Percentiles rank a stretch among this genome's conserved stretches.
Evolutionary conservation across 2,113 vertebrate genomes (phyloP).

Genomic region (Thalassarche chlororhynchos): DNA sequence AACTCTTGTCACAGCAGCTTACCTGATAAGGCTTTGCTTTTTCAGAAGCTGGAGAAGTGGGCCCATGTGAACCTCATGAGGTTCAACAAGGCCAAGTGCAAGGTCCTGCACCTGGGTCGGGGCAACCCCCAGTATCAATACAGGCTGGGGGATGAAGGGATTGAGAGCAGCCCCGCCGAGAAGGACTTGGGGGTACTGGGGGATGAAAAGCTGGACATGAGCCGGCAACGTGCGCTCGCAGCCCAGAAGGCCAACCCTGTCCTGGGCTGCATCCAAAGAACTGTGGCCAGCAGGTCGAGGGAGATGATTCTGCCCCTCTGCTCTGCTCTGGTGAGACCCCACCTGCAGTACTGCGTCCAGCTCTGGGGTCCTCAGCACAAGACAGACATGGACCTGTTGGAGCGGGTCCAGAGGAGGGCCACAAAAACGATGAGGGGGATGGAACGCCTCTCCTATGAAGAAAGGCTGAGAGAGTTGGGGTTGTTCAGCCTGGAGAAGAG

Average conservation of each 20-base stretch:
- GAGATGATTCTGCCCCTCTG: too few species aligned
- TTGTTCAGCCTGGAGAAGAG: neutral
- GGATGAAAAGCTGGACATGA: too few species aligned
- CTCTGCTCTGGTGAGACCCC: too few species aligned
- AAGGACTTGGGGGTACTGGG: too few species aligned
- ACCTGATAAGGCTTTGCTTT: neutral
- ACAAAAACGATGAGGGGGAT: neutral
- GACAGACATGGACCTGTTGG: too few species aligned
- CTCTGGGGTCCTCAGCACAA: too few species aligned
- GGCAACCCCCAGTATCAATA: neutral
- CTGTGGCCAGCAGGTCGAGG: too few species aligned
- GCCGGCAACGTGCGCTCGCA: too few species aligned
- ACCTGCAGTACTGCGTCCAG: too few species aligned
- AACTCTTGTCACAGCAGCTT: neutral
- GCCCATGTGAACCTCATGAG: neutral
- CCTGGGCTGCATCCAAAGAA: neutral
- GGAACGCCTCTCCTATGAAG: neutral
- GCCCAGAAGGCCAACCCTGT: too few species aligned
- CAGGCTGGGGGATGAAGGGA: neutral
- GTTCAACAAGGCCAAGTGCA: neutral
- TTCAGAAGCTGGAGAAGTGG: neutral
- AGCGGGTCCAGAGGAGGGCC: neutral
- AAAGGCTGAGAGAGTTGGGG: neutral
- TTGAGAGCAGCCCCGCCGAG: neutral
- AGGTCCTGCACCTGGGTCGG: neutral